phyloP scores from a whole-genome alignment of 2,113 vertebrate species.

The Toxotes chatareus region DNA sequence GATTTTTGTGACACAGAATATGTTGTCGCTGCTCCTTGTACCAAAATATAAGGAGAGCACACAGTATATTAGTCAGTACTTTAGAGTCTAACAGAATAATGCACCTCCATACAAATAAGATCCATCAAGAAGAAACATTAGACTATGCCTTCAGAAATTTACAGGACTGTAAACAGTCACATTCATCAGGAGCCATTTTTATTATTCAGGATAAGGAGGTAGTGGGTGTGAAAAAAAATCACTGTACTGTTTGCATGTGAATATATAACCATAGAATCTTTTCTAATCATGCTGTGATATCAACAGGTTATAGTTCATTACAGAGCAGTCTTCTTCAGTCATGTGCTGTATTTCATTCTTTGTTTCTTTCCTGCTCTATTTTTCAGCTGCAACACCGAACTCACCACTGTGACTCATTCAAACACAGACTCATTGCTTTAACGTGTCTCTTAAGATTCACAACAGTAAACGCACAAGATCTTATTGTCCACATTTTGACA shows the following conservation, averaged over 20 bases:
- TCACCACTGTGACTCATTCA: background rate
- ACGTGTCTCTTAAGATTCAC: background rate
- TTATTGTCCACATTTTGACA: slow-evolving; percentile 11
- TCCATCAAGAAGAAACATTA: background rate
- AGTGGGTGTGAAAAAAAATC: background rate
- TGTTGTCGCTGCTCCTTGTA: background rate
- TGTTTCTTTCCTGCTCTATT: background rate
- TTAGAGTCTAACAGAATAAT: background rate
- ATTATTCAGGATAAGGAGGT: slow-evolving; percentile 2
- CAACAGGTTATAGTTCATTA: background rate
- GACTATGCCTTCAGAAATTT: background rate
- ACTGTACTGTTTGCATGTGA: background rate
- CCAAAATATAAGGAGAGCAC: background rate
- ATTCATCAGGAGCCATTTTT: background rate
- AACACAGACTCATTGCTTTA: background rate
- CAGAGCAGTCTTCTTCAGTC: background rate
- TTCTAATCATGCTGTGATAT: background rate
- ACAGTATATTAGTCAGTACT: background rate
- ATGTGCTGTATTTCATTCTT: background rate
- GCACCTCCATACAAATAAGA: background rate
- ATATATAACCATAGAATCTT: background rate
- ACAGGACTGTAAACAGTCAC: background rate
- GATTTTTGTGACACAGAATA: background rate
- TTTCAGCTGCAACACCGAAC: background rate
- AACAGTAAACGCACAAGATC: slow-evolving; percentile 1